A percentile compares a stretch with the other conserved stretches of the same genome.
phyloP scores from a whole-genome alignment of 2,797 vertebrate species.

The Acestrorhynchus altus region DNA sequence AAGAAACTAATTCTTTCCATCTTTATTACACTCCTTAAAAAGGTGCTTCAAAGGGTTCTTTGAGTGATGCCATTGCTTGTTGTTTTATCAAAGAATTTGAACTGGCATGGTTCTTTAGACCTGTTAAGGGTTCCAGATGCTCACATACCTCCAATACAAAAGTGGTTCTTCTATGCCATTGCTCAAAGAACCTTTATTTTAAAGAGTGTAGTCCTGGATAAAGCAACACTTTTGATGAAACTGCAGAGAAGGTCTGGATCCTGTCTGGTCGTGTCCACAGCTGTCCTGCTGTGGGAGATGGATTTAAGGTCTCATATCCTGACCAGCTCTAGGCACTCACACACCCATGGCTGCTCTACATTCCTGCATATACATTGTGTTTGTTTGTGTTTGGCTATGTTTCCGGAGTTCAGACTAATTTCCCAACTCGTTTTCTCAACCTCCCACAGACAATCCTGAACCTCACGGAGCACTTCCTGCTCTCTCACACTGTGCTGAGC shows the following conservation, averaged over 20 bases:
- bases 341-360: constrained; percentile 25
- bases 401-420: constrained; percentile 5
- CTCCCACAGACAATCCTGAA: constrained; percentile 11
- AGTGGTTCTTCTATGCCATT: too few relatives aligned
- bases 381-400: constrained; percentile 40
- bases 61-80: too few relatives aligned
- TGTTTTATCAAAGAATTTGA: too few relatives aligned
- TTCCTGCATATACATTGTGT: constrained; percentile 18
- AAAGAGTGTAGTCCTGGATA: neutral
- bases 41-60: too few relatives aligned
- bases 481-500: neutral
- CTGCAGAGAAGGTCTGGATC: constrained; percentile 23
- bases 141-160: neutral
- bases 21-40: too few relatives aligned
- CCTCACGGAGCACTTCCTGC: neutral
- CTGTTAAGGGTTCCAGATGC: too few relatives aligned
- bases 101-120: too few relatives aligned
- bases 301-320: constrained; percentile 14
- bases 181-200: neutral
- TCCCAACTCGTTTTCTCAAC: constrained; percentile 22
- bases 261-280: constrained; percentile 7
- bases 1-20: too few relatives aligned
- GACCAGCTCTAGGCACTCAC: constrained; percentile 9
- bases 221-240: neutral
- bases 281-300: constrained; percentile 25